Conservation (phyloP, 2,888 invertebrate species). For the Xestia ashworthii region DNA sequence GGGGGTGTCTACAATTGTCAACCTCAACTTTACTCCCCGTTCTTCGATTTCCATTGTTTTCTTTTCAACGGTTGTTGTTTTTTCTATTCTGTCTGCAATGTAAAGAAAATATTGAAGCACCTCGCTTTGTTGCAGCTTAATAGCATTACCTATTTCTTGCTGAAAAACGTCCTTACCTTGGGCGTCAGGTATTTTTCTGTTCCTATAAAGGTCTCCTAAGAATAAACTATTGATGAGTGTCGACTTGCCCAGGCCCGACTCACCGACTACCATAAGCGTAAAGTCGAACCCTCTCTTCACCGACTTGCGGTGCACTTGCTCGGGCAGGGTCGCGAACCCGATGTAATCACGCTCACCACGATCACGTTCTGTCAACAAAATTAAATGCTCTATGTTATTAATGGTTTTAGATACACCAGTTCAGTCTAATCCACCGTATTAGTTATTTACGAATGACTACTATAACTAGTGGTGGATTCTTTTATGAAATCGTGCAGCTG, state of each 20-base stretch:
- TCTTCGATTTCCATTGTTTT: conserved; percentile 99
- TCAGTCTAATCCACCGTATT: conserved; percentile 25
- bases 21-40: conserved; percentile 96
- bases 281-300: conserved; percentile 99
- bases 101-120: conserved; percentile 17
- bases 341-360: conserved; percentile 95
- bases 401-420: conserved; percentile 16
- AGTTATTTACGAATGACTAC: conserved; percentile 26
- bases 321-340: conserved; percentile 98
- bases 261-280: conserved; percentile 98
- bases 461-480: conserved; percentile 4
- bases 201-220: conserved; percentile 97
- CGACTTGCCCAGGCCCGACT: conserved; percentile 98
- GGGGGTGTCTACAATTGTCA: conserved; percentile 99
- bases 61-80: conserved; percentile 93
- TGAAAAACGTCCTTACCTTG: conserved; percentile 87
- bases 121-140: background rate
- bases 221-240: conserved; percentile 98
- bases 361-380: conserved; percentile 83
- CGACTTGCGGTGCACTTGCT: conserved; percentile 98
- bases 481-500: conserved; percentile 6
- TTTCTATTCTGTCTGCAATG: conserved; percentile 92
- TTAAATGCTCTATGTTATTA: conserved; percentile 31
- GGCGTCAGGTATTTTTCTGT: conserved; percentile 93
- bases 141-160: background rate